Base-by-base conservation (phyloP, 2,888 invertebrate genomes). In the Drosophila birchii region DNA sequence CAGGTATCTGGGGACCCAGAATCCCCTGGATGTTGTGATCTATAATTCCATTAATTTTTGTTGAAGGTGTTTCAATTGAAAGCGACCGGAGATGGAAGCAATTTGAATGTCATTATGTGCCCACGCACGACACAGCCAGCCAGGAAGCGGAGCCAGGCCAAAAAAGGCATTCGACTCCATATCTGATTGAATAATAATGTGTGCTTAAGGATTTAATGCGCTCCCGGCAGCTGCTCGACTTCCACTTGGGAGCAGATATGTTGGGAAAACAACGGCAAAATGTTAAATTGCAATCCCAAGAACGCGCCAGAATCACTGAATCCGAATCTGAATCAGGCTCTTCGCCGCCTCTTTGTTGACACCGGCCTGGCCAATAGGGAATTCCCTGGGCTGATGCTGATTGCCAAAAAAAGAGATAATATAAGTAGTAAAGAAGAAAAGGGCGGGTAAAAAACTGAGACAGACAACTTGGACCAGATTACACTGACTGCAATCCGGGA, bases 151-250 rank as follows among this genome's bases (percentile, higher is more conserved):
- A 32, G 41, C 54, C 16, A 55, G 51, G 45, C 54, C 34, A 32
- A 61, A 61, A 70, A 51, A 60, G 79, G 75, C 76, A 81, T 78
- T 76, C 81, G 82, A 79, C 76, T 77, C 78, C 84, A 80, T 88
- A 90, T 90, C 90, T 90, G 88, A 88, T 88, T 90, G 90, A 89
- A 90, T 90, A 88, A 89, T 88, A 88, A 88, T 88, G 85, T 88
- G 80, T 85, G 82, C 87, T 87, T 80, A 85, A 85, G 81, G 83
- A 81, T 87, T 86, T 86, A 89, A 90, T 90, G 82, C 73, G 79
- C 81, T 78, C 64, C 71, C 69, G 78, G 76, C 84, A 78, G 71
- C 76, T 81, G 76, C 81, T 76, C 29, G 66, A 54, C 58, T 59
- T 43, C 54, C 60, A 51, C 57, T 61, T 53, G 51, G 69, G 43